Evolutionary conservation across 2,888 invertebrate species (phyloP), one percentile per base, ranked within the genome.

Genomic region (Coleophora flavipennella): DNA sequence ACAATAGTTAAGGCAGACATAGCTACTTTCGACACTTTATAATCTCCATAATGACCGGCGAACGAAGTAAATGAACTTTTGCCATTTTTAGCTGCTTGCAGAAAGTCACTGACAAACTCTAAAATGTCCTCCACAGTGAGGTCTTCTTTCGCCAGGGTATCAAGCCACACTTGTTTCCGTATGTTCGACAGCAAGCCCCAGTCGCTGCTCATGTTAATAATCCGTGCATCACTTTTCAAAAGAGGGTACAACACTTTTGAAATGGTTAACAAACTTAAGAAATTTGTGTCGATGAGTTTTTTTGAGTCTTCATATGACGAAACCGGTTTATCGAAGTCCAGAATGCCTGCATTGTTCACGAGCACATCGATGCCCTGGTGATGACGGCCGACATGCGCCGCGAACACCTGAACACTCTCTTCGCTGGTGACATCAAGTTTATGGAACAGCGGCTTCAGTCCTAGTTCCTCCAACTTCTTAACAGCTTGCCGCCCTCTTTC

Each of bases 311-410:
- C 75, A 31, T 70, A 74, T 48, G 91, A 87, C 27, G 93, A 88
- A 46, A 89, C 90, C 2, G 89, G 86, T 42, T 80, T 80, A 51
- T 67, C 68, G 76, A 89, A 90, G 63, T 88, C 92, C 25, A 91
- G 88, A 52, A 92, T 89, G 20, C 89, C 92, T 53, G 93, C 93
- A 76, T 93, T 93, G 69, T 93, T 93, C 46, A 93, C 87, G 36
- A 93, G 79, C 45, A 93, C 73, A 71, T 93, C 92, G 42, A 94
- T 77, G 13, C 92, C 91, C 26, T 88, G 87, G 65, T 92, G 86
- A 42, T 86, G 86, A 41, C 78, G 71, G 51, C 87, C 72, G 43
- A 93, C 72, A 59, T 87, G 85, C 43, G 87, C 74, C 31, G 83
- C 83, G 48, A 93, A 89, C 13, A 67, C 74, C 47, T 84, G 69